Percentiles rank a stretch among this genome's conserved stretches.
phyloP scores from a whole-genome alignment of 2,797 vertebrate species.

The Lophura swinhoii region DNA sequence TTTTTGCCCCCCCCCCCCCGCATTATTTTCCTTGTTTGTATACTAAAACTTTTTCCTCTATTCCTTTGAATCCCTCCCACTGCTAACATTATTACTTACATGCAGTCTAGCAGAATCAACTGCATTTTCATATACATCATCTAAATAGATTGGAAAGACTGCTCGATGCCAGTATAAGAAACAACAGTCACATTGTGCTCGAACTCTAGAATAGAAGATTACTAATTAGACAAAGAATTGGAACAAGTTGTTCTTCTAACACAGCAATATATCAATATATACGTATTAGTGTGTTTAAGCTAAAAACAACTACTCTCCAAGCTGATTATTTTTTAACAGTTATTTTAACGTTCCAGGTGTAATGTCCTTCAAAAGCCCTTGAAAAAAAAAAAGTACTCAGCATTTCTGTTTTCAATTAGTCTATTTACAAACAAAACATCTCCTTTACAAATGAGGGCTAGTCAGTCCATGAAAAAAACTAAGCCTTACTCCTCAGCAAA shows the following conservation, averaged over 20 bases:
- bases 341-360: neutral
- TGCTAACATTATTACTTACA: conserved; percentile 78
- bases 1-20: too few species aligned
- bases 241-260: neutral
- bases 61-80: neutral
- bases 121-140: conserved; percentile 95
- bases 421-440: neutral
- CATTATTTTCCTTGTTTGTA: neutral
- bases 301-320: neutral
- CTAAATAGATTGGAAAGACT: conserved; percentile 97
- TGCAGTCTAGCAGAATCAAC: conserved; percentile 95
- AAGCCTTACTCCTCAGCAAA: neutral
- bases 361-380: neutral
- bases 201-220: conserved; percentile 83
- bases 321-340: neutral
- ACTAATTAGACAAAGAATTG: neutral
- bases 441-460: neutral
- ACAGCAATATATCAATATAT: neutral
- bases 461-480: neutral
- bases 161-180: conserved; percentile 98
- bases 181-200: conserved; percentile 92
- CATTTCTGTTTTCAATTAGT: neutral
- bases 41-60: neutral
- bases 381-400: rapidly evolving
- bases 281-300: neutral